phyloP scores from a whole-genome alignment of 2,888 invertebrate species.

The Cactoblastis cactorum region DNA sequence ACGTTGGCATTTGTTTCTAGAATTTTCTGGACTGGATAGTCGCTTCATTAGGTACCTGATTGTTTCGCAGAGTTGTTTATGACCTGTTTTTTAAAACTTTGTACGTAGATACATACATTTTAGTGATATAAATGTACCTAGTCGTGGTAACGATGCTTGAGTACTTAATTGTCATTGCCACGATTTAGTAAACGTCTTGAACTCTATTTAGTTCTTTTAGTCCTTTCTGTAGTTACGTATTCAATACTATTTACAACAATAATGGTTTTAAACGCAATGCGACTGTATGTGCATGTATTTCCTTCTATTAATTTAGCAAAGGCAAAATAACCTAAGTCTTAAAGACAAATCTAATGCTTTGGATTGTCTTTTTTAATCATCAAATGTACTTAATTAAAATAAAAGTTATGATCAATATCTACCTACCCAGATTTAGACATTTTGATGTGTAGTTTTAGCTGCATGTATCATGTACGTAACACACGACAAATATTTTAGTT shows the following conservation, averaged over 20 bases:
- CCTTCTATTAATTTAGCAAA: constrained; percentile 5
- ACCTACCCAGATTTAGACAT: background rate
- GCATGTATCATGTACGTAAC: background rate
- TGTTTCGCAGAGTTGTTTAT: constrained; percentile 39
- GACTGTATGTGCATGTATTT: constrained; percentile 10
- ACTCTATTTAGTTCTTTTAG: background rate
- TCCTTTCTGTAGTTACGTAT: background rate
- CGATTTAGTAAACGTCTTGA: background rate
- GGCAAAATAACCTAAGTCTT: background rate
- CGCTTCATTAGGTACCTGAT: constrained; percentile 60
- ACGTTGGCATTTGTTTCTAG: constrained; percentile 1
- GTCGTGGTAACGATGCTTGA: constrained; percentile 2
- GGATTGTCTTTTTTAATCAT: constrained; percentile 5
- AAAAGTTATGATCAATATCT: constrained; percentile 6
- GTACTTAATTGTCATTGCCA: background rate
- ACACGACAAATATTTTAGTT: background rate
- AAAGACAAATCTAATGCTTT: background rate
- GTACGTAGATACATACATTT: background rate
- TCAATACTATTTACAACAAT: background rate
- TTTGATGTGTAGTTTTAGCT: background rate
- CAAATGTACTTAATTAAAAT: background rate
- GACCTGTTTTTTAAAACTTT: background rate
- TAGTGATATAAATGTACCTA: background rate
- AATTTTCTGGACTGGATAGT: constrained; percentile 18
- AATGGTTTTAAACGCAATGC: constrained; percentile 6